Conservation (phyloP, 2,888 invertebrate species). For the Galerucella nymphaeae region DNA sequence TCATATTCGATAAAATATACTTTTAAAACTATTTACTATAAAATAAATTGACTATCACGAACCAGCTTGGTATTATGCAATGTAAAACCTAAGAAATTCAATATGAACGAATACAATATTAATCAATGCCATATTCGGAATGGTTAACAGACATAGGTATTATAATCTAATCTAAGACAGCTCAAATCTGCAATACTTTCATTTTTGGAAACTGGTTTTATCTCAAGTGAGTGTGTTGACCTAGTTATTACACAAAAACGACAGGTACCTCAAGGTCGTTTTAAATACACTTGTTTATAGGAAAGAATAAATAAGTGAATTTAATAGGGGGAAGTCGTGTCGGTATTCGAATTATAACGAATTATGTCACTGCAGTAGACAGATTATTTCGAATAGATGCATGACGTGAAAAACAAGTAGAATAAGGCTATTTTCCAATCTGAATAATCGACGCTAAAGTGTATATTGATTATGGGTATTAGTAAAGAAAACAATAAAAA, state of each 20-base stretch:
- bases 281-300: slow-evolving; percentile 40
- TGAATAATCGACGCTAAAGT: no score
- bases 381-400: no score
- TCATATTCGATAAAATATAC: no score
- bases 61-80: slow-evolving; percentile 17
- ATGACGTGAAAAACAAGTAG: no score
- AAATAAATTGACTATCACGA: slow-evolving; percentile 11
- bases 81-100: slow-evolving; percentile 12
- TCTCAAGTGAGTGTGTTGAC: slow-evolving; percentile 48
- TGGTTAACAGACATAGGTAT: slow-evolving; percentile 26
- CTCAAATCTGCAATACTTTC: slow-evolving; percentile 45
- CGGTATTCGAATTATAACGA: background rate
- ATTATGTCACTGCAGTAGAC: no score
- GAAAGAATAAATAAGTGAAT: background rate
- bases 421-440: no score
- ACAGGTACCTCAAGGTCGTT: slow-evolving; percentile 46
- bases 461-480: no score
- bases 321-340: slow-evolving; percentile 3
- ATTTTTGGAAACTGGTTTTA: slow-evolving; percentile 51
- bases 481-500: no score
- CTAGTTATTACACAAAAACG: slow-evolving; percentile 49
- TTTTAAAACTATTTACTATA: background rate
- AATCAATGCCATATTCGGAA: slow-evolving; percentile 34
- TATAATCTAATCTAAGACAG: slow-evolving; percentile 36
- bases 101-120: slow-evolving; percentile 2